These are phyloP conservation scores for Lagorchestes hirsutus DNA, from an alignment of 2,797 vertebrate genomes.

Conservation along the genomic window DNA sequence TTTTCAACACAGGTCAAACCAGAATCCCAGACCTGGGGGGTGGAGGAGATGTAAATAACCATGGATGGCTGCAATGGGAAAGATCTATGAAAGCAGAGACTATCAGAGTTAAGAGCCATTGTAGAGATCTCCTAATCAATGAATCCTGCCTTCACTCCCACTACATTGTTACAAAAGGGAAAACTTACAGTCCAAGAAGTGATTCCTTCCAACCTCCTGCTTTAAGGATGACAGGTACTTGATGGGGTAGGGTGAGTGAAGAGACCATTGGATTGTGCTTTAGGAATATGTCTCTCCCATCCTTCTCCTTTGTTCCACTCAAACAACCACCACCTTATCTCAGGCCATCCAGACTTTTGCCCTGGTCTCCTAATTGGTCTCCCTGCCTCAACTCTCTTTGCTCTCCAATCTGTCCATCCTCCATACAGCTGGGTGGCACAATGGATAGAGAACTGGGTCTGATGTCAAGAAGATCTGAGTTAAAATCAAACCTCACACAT, in stretches of 20 bases:
- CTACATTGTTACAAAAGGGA: background rate
- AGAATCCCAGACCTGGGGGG: background rate
- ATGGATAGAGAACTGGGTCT: background rate
- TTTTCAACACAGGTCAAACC: background rate
- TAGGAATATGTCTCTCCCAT: background rate
- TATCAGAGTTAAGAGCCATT: background rate
- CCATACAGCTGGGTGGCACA: background rate
- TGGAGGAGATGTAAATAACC: background rate
- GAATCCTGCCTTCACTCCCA: background rate
- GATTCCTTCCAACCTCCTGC: background rate
- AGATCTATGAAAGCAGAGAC: background rate
- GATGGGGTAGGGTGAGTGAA: background rate
- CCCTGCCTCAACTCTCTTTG: background rate
- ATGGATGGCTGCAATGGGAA: background rate
- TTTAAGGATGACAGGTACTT: background rate
- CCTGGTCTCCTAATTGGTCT: background rate
- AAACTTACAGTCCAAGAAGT: background rate
- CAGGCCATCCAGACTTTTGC: background rate
- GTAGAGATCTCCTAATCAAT: background rate
- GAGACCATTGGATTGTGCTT: background rate
- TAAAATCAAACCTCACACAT: background rate
- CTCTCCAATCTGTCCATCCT: background rate
- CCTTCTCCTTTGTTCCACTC: background rate
- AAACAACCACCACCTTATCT: background rate
- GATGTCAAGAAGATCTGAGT: background rate